phyloP scores from a whole-genome alignment of 2,797 vertebrate genomes.

The Catharus ustulatus region DNA sequence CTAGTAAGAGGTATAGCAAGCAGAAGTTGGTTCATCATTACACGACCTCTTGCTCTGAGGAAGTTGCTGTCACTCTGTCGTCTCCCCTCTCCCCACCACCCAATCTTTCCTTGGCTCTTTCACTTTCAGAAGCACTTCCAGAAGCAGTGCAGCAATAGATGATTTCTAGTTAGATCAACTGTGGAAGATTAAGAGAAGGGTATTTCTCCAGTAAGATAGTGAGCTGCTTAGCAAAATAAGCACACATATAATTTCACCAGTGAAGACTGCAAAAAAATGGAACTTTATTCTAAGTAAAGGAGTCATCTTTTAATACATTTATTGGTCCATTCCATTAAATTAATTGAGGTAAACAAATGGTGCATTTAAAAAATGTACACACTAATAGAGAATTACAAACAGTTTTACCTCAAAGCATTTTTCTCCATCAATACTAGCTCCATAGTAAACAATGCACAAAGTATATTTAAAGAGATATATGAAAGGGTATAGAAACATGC shows the following conservation, averaged over 20 bases:
- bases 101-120: background rate
- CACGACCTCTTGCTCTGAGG: background rate
- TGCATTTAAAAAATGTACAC: constrained; percentile 68
- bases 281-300: constrained; percentile 56
- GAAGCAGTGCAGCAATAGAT: background rate
- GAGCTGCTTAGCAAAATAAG: background rate
- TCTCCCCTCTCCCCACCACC: fast-evolving
- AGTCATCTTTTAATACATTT: constrained; percentile 74
- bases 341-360: constrained; percentile 77
- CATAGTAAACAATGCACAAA: constrained; percentile 74
- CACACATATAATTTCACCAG: background rate
- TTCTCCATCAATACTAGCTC: constrained; percentile 64
- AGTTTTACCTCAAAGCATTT: constrained; percentile 71
- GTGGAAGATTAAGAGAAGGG: background rate
- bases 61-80: background rate
- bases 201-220: background rate
- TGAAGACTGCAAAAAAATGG: background rate
- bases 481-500: constrained; percentile 65
- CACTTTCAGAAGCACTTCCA: background rate
- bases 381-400: constrained; percentile 71
- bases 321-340: constrained; percentile 79
- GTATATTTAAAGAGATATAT: constrained; percentile 63
- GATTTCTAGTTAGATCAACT: background rate
- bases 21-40: background rate
- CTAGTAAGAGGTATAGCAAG: background rate